These are phyloP conservation scores for Tachysurus vachellii DNA, from an alignment of 2,113 vertebrate genomes.

Conservation along the genomic window DNA sequence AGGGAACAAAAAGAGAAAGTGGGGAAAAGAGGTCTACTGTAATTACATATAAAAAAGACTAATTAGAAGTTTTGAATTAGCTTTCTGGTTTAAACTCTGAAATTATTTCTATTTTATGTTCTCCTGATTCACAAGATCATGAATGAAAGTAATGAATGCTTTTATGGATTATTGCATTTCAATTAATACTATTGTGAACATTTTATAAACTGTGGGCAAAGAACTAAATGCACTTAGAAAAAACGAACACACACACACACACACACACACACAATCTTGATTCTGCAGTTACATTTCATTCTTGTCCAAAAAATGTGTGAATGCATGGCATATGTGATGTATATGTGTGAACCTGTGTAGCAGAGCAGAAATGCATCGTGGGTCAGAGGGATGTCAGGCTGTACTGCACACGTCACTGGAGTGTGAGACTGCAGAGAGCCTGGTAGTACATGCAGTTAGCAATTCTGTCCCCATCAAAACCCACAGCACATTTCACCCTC, in stretches of 20 bases:
- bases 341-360: not conserved
- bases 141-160: slow-evolving; percentile 66
- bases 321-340: not conserved
- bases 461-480: slow-evolving; percentile 24
- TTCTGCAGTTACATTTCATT: not conserved
- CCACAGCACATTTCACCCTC: slow-evolving; percentile 6
- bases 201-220: slow-evolving; percentile 62
- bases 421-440: slow-evolving; percentile 28
- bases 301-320: not conserved
- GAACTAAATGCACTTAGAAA: slow-evolving; percentile 41
- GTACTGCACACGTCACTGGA: not conserved
- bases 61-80: slow-evolving; percentile 53
- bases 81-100: slow-evolving; percentile 51
- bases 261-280: not conserved
- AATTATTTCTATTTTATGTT: slow-evolving; percentile 51
- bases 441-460: slow-evolving; percentile 40
- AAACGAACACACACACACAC: slow-evolving; percentile 6
- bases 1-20: not conserved
- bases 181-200: slow-evolving; percentile 65
- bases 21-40: slow-evolving; percentile 29
- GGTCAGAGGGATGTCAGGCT: slow-evolving; percentile 34
- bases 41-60: slow-evolving; percentile 55
- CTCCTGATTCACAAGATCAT: slow-evolving; percentile 61
- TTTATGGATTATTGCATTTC: slow-evolving; percentile 64
- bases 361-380: slow-evolving; percentile 21